These are phyloP conservation scores for Anadara kagoshimensis DNA, from an alignment of 1,140 invertebrate genomes.

Conservation along the genomic window DNA sequence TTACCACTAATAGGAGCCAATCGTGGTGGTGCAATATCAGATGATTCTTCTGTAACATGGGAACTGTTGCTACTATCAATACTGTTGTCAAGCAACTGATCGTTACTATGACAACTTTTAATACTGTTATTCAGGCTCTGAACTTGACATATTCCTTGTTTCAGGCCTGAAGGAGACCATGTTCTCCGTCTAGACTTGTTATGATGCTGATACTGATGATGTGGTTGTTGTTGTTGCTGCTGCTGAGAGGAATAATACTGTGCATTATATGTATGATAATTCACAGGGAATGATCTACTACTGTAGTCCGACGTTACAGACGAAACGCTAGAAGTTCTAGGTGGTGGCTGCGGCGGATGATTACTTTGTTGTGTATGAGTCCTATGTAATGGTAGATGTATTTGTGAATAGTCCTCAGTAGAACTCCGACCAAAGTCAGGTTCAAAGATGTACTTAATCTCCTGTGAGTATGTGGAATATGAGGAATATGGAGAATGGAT, in stretches of 20 bases:
- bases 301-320: conserved; percentile 38
- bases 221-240: conserved; percentile 20
- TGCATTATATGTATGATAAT: conserved; percentile 15
- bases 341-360: conserved; percentile 28
- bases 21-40: conserved; percentile 39
- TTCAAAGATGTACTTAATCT: conserved; percentile 6
- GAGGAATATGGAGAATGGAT: conserved; percentile 38
- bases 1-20: conserved; percentile 49
- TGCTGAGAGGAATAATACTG: conserved; percentile 14
- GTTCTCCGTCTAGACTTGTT: conserved; percentile 33
- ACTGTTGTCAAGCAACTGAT: conserved; percentile 20
- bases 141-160: conserved; percentile 30
- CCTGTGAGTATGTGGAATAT: conserved; percentile 34
- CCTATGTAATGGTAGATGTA: conserved; percentile 20
- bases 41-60: conserved; percentile 23
- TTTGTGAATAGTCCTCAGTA: conserved; percentile 36
- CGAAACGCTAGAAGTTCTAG: conserved; percentile 37
- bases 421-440: neutral
- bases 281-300: conserved; percentile 28
- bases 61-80: conserved; percentile 11
- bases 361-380: conserved; percentile 7
- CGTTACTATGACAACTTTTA: conserved; percentile 29
- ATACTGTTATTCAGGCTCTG: conserved; percentile 2
- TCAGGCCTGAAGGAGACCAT: conserved; percentile 35
- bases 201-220: conserved; percentile 27